Base-by-base conservation (phyloP, 2,797 vertebrate species). In the Pelochelys cantorii region DNA sequence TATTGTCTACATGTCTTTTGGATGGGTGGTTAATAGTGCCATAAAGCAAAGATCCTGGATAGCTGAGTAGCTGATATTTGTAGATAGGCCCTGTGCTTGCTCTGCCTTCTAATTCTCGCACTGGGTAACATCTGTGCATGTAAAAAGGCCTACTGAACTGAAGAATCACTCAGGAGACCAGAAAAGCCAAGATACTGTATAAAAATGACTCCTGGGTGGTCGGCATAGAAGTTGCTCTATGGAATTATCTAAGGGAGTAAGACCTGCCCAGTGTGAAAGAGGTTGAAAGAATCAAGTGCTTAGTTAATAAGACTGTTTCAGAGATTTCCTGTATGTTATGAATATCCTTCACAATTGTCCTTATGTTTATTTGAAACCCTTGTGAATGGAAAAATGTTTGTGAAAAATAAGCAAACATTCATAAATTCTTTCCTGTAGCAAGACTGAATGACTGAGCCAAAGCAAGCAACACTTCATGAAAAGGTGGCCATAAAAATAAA, bases 11-110 rank as follows among this genome's bases (percentile, higher is more conserved):
- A 23, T 88, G 83, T 12, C 79, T 90, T 83, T 5, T 81, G 5
- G 88, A 71, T 94, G 83, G 92, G 81, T 92, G 95, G 91, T 14
- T 52, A 77, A 77, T 77, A 42, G 74, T 77, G 74, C 42, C 84
- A 81, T 87, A 48, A 42, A 75, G 22, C 5, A 9, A 37, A 37
- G 5, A 92, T 48, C 18, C 59, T 95, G 85, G 77, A 81, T 95
- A 10, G 95, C 92, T 93, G 92, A 95, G 92, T 92, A 95, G 94
- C 95, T 96, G 94, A 96, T 97, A 81, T 94, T 94, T 95, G 92
- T 31, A 62, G 29, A 15, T 62, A 62, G 27, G 60, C 60, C 60
- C 29, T 62, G 29, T 62, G 60, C 60, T 62, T 31, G 60, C 60
- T 62, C 60, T 62, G 29, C 29, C 29, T 62, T 31, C 94, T 95